Base-by-base conservation (phyloP, 2,113 vertebrate species). In the Phyllostomus discolor region DNA sequence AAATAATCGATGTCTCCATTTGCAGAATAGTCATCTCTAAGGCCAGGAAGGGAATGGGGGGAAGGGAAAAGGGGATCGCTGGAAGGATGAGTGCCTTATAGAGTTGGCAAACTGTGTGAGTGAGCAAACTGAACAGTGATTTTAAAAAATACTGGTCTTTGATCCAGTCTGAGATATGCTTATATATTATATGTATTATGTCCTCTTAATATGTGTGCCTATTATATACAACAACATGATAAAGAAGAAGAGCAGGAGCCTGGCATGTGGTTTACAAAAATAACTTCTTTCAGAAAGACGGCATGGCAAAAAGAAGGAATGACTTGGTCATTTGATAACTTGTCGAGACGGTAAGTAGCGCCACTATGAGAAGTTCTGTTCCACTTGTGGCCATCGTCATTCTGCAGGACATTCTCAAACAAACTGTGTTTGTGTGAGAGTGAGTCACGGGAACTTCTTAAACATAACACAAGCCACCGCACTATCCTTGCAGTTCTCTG, bases 1-100 rank as follows among this genome's bases (percentile, higher is more conserved):
- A 88, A 96, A 83, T 48, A 75, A 6, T 83, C 93, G 82, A 62
- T 91, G 43, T 38, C 50, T 93, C 35, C 90, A 1, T 95, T 96
- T 46, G 69, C 70, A 70, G 78, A 96, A 86, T 70, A 89, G 59
- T 95, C 28, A 79, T 86, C 90, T 94, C 8, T 75, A 86, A 82
- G 67, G 33, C 57, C 54, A 75, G n/a, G 91, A 73, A 54, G 48
- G 62, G 94, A 96, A 89, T 22, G 24, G 67, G 84, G 81, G 62
- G 75, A 91, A 15, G 12, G 64, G 84, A 81, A 48, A 94, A 75
- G 94, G 16, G 28, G 81, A 66, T 73, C 62, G 3, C 31, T 89
- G 87, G 19, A 75, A 86, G 46, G 43, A 48, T 33, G 10, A 12
- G 35, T 87, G 35, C 43, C 87, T 90, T 66, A 86, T 72, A 64